Percentiles rank a stretch among this genome's conserved stretches.
phyloP scores from a whole-genome alignment of 2,113 vertebrate genomes.

The Vanacampus margaritifer region DNA sequence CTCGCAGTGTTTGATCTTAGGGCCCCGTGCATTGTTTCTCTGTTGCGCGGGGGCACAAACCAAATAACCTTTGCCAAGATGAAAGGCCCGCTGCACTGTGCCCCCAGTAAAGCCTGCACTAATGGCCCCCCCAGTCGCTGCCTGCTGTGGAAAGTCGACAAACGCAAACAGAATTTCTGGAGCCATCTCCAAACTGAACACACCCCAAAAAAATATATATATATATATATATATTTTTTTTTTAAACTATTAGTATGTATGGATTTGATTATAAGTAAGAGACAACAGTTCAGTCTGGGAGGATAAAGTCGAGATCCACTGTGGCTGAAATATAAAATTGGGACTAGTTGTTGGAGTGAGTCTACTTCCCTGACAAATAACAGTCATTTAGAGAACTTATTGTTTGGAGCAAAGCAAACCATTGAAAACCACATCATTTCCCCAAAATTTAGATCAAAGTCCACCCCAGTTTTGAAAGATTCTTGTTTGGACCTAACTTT shows the following conservation, averaged over 20 bases:
- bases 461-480: slow-evolving; percentile 1
- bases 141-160: slow-evolving; percentile 42
- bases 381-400: background rate
- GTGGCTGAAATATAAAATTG: background rate
- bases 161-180: slow-evolving; percentile 51
- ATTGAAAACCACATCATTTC: background rate
- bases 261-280: too few relatives aligned
- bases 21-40: slow-evolving; percentile 49
- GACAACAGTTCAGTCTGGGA: background rate
- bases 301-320: background rate
- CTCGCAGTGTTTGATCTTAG: slow-evolving; percentile 52
- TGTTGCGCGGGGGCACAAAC: too few relatives aligned
- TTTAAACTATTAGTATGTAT: too few relatives aligned
- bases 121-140: slow-evolving; percentile 46
- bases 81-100: slow-evolving; percentile 54
- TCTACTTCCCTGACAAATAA: background rate
- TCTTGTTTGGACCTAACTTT: slow-evolving; percentile 2
- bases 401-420: background rate
- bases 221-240: too few relatives aligned
- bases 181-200: slow-evolving; percentile 39
- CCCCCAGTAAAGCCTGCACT: slow-evolving; percentile 56
- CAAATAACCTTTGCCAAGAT: slow-evolving; percentile 65
- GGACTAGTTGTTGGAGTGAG: background rate
- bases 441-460: background rate
- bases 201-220: too few relatives aligned